phyloP scores from a whole-genome alignment of 2,797 vertebrate species.

The Urocyon cinereoargenteus region DNA sequence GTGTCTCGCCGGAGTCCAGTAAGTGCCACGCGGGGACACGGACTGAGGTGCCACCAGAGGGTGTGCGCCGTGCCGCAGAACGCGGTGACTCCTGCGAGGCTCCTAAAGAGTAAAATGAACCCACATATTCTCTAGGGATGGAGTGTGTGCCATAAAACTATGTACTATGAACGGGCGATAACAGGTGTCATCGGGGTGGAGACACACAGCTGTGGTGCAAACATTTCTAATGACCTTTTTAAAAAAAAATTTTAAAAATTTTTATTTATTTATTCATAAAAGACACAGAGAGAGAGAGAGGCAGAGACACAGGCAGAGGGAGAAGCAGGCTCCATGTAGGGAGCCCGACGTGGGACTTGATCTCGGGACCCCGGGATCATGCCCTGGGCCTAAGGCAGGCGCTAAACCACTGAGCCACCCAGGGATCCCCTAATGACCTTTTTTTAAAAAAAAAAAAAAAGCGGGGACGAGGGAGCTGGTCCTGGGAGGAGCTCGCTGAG shows the following conservation, averaged over 20 bases:
- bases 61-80: too few species aligned
- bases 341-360: too few species aligned
- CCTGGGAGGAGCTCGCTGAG: too few species aligned
- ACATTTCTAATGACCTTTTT: neutral
- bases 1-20: neutral
- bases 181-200: neutral
- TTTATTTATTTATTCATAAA: neutral
- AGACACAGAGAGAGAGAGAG: neutral
- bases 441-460: too few species aligned
- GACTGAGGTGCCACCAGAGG: rapidly evolving
- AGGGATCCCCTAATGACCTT: too few species aligned
- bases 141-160: neutral
- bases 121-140: neutral
- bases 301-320: neutral
- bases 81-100: neutral
- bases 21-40: neutral
- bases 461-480: too few species aligned
- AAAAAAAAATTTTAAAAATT: neutral
- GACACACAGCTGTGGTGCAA: too few species aligned
- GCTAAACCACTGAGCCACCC: too few species aligned
- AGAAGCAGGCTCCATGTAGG: too few species aligned
- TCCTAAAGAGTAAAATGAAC: neutral
- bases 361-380: too few species aligned
- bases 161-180: neutral
- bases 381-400: too few species aligned